Conservation (phyloP, 2,113 vertebrate species). For the Antigone vipio region DNA sequence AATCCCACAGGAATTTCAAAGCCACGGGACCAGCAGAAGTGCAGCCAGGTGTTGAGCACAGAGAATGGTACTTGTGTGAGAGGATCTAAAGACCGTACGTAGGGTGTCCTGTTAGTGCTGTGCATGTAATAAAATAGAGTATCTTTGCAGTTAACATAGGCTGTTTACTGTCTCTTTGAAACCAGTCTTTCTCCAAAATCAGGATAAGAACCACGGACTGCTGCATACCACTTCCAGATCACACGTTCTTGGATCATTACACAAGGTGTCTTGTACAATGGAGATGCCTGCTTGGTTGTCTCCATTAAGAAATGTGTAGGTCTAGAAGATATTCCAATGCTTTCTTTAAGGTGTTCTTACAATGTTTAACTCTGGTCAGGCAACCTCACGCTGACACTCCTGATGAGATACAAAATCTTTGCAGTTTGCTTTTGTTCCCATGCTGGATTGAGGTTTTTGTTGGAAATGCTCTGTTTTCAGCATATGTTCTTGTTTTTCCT, state of each 20-base stretch:
- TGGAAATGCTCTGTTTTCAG: constrained; percentile 54
- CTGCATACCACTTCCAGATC: background rate
- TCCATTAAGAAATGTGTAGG: background rate
- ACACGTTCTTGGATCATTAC: background rate
- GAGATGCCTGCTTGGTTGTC: background rate
- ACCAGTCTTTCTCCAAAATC: background rate
- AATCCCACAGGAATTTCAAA: background rate
- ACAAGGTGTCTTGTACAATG: too few species aligned
- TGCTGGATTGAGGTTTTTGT: constrained; percentile 49
- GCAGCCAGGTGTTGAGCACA: background rate
- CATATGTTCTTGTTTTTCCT: constrained; percentile 76
- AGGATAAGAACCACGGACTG: background rate
- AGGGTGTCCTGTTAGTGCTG: background rate
- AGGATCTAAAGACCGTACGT: fast-evolving
- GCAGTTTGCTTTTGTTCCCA: constrained; percentile 42
- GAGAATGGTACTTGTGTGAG: fast-evolving
- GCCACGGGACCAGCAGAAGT: background rate
- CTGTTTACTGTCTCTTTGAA: background rate
- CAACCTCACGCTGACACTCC: background rate
- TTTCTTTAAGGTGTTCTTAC: background rate
- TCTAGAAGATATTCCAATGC: background rate
- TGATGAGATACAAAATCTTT: background rate
- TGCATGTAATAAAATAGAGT: background rate
- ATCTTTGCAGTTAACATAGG: fast-evolving
- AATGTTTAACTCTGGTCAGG: background rate